Evolutionary conservation across 2,113 vertebrate genomes (phyloP).

Genomic region (Caracal caracal): DNA sequence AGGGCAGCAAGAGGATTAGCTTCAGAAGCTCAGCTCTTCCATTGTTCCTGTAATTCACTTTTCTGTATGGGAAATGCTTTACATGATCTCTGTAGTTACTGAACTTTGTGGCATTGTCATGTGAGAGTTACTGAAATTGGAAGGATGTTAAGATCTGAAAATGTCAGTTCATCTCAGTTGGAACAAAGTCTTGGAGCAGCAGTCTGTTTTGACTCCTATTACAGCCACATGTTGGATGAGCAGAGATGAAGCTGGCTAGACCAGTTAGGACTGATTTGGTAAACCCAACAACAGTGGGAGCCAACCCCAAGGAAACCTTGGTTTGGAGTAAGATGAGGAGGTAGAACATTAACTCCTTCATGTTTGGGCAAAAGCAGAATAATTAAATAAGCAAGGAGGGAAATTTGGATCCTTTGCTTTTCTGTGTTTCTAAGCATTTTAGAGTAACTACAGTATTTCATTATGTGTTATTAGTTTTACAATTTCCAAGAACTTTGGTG

Average conservation of each 20-base stretch:
- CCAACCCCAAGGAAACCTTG: neutral
- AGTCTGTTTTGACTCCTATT: conserved; percentile 70
- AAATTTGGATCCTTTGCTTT: neutral
- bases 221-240: conserved; percentile 47
- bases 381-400: conserved; percentile 24
- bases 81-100: neutral
- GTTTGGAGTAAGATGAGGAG: conserved; percentile 5
- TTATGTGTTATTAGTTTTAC: neutral
- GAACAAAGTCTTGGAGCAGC: conserved; percentile 33
- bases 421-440: conserved; percentile 40
- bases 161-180: conserved; percentile 63
- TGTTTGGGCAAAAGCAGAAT: conserved; percentile 39
- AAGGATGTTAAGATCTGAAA: conserved; percentile 58
- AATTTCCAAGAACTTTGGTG: neutral
- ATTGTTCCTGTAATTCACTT: conserved; percentile 42
- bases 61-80: neutral
- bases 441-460: neutral
- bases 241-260: conserved; percentile 31
- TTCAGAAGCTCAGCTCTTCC: conserved; percentile 50
- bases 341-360: conserved; percentile 39
- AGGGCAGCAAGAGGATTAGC: conserved; percentile 64
- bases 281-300: neutral
- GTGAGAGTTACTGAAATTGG: conserved; percentile 48
- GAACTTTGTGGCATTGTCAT: conserved; percentile 43
- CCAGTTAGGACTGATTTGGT: conserved; percentile 18